Percentiles rank a stretch among this genome's conserved stretches.
Evolutionary conservation across 2,113 vertebrate species (phyloP).

Genomic region (Stictonetta naevosa): DNA sequence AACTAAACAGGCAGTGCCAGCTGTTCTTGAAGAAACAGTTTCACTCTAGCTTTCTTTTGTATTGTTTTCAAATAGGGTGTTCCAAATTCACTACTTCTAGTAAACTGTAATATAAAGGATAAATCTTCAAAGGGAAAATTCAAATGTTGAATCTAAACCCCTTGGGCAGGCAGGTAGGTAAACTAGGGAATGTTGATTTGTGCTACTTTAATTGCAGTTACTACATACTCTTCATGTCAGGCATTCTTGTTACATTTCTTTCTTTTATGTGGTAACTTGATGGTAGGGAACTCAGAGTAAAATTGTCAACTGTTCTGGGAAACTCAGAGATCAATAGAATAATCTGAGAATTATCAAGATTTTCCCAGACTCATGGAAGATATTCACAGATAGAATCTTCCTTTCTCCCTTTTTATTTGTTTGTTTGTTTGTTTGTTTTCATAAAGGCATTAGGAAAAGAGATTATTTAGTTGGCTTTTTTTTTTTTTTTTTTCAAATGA

Average conservation of each 20-base stretch:
- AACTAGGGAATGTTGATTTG: background rate
- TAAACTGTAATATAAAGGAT: background rate
- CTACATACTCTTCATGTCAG: background rate
- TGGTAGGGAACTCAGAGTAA: background rate
- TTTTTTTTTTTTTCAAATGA: background rate
- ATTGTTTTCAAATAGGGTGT: background rate
- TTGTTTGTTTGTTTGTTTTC: background rate
- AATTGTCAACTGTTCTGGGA: background rate
- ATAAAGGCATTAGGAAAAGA: background rate
- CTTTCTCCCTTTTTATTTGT: background rate
- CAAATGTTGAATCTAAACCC: background rate
- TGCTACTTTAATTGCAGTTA: background rate
- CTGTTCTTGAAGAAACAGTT: background rate
- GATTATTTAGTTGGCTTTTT: fast-evolving
- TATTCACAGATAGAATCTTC: background rate
- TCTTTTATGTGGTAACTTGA: background rate
- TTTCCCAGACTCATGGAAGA: background rate
- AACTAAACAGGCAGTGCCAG: background rate
- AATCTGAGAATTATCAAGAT: background rate
- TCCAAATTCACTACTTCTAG: background rate
- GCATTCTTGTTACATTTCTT: background rate
- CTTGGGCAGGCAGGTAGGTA: background rate
- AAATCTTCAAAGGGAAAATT: constrained; percentile 20
- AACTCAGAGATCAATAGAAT: background rate
- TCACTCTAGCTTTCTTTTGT: background rate